Base-by-base conservation (phyloP, 2,888 invertebrate genomes). In the Tholera decimalis region DNA sequence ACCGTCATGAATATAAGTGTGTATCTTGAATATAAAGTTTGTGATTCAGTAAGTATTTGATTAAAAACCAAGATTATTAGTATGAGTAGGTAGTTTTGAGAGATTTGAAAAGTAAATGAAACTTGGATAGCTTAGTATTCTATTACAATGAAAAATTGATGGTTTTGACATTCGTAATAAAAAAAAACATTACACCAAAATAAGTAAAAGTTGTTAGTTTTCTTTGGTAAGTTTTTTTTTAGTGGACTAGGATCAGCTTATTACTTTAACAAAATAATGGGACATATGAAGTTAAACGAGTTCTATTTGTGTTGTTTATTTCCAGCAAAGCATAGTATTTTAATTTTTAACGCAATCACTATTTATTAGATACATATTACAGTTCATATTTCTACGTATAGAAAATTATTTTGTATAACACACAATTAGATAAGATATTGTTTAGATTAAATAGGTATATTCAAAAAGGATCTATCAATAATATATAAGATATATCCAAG, bases 1-100 rank as follows among this genome's bases (percentile, higher is more conserved):
- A 51, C 46, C 18, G 66, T 75, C 67, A 71, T 81, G 73, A 77
- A 81, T 68, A 66, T 54, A 28, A 56, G 47, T 73, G 66, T 60
- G 49, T 53, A 44, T 58, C 61, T 66, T 43, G 37, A 61, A 73
- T 59, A 79, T 79, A 68, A 57, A 71, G 64, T 55, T 24, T 57
- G 54, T 58, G 65, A 73, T 77, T 79, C 61, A 69, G 39, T 64
- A 49, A 69, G 39, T 64, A 49, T 51, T 61, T 65, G 24, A 62
- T 55, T 46, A 30, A 57, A 18, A 47, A 59, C 58, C 22, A 8
- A 44, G 18, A 7, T 20, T 26, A 9, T 15, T 51, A 18, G 60
- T 33, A 26, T 47, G 20, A 11, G 26, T 39, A 9, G 35, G 35
- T 3, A 37, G 7, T 43, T 66, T 57, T 24, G 2, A 60, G n/a